Base-by-base conservation (phyloP, 2,888 invertebrate species). In the Ophion obscuratus region DNA sequence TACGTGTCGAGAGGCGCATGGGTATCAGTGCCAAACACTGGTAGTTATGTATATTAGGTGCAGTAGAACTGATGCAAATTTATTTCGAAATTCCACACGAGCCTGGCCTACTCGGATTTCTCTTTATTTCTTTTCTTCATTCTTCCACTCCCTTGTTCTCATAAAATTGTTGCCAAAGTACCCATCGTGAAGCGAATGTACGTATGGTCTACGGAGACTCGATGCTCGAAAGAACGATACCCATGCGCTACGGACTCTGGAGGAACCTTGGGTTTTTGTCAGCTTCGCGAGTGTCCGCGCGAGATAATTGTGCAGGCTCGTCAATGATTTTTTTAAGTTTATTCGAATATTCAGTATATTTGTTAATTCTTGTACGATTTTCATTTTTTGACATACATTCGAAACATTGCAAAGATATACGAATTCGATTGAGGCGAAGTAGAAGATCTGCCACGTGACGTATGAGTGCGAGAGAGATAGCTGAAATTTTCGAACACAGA, bases 1-100 rank as follows among this genome's bases (percentile, higher is more conserved):
- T 44, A 44, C 75, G 67, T 66, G 64, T 36, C 57, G 68, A 68
- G 59, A 36, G 53, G 80, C 53, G 27, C 47, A 84, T 64, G 88
- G 89, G 90, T 93, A 92, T 92, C 92, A 91, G 91, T 92, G 92
- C 91, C 91, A 92, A 93, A 93, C 92, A 92, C 89, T 89, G 92
- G 90, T 91, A 92, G 91, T 93, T 93, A 92, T 91, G 92, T 92
- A 92, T 91, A 92, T 93, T 90, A 90, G 90, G 86, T 87, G 91
- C 88, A 89, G 92, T 93, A 92, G 93, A 93, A 91, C 91, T 91
- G 90, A 93, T 93, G 92, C 92, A 92, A 92, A 93, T 93, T 93
- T 92, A 93, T 92, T 93, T 93, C 88, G 89, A 92, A 93, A 93
- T 93, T 92, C 91, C 88, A 81, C 88, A 89, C 83, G 83, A 87